Conservation (phyloP, 2,113 vertebrate genomes). For the Candoia aspera region DNA sequence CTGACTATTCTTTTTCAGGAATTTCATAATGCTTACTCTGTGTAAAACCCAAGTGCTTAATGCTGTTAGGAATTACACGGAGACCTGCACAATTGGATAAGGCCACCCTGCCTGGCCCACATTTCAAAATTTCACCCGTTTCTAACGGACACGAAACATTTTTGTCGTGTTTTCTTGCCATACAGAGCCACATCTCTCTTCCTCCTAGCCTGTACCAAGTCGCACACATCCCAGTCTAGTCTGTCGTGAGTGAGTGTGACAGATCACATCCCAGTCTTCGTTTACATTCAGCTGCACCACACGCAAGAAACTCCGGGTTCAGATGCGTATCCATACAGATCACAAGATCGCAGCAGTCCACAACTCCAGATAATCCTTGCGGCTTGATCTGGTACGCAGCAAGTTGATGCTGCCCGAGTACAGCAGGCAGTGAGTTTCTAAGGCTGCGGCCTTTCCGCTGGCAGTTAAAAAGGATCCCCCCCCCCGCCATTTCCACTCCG, state of each 20-base stretch:
- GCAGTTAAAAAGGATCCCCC: not conserved
- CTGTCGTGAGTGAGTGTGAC: not conserved
- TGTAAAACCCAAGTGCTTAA: too few relatives aligned
- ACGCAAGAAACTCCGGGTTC: not conserved
- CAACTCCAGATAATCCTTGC: not conserved
- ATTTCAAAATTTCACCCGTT: not conserved
- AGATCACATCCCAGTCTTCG: not conserved
- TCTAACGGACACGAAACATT: too few relatives aligned
- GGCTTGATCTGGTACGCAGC: not conserved
- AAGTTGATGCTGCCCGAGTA: not conserved
- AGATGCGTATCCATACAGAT: too few relatives aligned
- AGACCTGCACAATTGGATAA: not conserved
- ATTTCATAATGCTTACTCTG: not conserved
- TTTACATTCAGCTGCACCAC: not conserved
- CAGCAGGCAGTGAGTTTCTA: not conserved
- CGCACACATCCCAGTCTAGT: too few relatives aligned
- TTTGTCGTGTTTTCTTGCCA: not conserved
- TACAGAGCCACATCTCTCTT: too few relatives aligned
- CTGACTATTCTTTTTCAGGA: too few relatives aligned
- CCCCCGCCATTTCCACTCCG: too few relatives aligned
- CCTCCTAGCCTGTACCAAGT: too few relatives aligned
- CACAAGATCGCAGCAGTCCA: not conserved
- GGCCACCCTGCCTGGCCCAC: not conserved
- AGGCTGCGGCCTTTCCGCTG: constrained; percentile 1
- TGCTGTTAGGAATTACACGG: too few relatives aligned